Conservation (phyloP, 2,797 vertebrate species). For the Danio kyathit region DNA sequence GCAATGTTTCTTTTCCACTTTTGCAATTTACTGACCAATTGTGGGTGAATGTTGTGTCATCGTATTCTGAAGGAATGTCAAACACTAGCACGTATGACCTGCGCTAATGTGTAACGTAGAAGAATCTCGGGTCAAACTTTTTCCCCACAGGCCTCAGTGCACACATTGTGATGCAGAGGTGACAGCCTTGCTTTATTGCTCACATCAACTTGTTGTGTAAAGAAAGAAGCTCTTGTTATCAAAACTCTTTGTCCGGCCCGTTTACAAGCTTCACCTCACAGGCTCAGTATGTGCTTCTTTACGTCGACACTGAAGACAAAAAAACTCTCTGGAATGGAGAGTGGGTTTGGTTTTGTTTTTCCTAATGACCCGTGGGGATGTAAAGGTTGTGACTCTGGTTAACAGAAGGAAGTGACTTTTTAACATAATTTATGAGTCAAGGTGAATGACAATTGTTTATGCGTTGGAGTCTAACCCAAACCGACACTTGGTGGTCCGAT, state of each 20-base stretch:
- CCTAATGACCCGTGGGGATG: conserved; percentile 40
- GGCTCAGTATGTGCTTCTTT: conserved; percentile 34
- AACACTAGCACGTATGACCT: conserved; percentile 39
- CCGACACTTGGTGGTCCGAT: conserved; percentile 83
- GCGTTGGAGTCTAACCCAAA: conserved; percentile 60
- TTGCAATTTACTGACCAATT: no score
- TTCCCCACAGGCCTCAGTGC: conserved; percentile 56
- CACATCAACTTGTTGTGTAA: conserved; percentile 35
- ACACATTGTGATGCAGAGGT: conserved; percentile 61
- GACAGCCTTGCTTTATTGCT: conserved; percentile 62
- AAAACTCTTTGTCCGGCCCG: conserved; percentile 54
- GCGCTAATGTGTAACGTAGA: conserved; percentile 47
- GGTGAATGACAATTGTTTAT: conserved; percentile 72
- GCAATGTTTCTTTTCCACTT: no score
- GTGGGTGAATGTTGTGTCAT: conserved; percentile 2
- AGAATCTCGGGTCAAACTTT: conserved; percentile 53
- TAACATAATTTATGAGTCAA: conserved; percentile 77
- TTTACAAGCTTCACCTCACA: conserved; percentile 56
- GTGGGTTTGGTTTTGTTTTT: conserved; percentile 51
- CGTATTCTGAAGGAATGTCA: neutral
- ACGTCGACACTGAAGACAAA: conserved; percentile 48
- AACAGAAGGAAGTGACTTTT: conserved; percentile 68
- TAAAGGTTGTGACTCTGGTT: conserved; percentile 64
- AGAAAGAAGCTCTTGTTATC: conserved; percentile 53
- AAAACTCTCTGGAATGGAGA: conserved; percentile 39